phyloP scores from a whole-genome alignment of 2,113 vertebrate genomes.

The Chunga burmeisteri region DNA sequence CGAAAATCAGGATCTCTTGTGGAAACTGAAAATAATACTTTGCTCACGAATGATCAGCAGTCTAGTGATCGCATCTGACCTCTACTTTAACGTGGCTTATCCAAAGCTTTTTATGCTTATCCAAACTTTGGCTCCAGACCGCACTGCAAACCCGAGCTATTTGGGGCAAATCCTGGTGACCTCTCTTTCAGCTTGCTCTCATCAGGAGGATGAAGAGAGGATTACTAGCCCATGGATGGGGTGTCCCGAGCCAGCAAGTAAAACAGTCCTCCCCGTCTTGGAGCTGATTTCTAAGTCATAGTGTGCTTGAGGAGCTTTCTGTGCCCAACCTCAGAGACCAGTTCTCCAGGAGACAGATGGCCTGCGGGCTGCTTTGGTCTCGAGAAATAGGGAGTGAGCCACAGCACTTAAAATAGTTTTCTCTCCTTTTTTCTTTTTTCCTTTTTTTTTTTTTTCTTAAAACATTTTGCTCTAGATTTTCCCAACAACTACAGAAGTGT shows the following conservation, averaged over 20 bases:
- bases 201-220: background rate
- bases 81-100: slow-evolving; percentile 1
- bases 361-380: background rate
- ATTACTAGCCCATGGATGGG: background rate
- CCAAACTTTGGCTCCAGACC: slow-evolving; percentile 5
- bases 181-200: background rate
- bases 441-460: rapidly evolving
- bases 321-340: background rate
- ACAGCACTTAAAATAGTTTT: background rate
- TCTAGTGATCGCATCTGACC: background rate
- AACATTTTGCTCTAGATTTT: background rate
- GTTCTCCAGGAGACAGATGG: slow-evolving; percentile 33
- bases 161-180: slow-evolving; percentile 33
- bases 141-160: background rate
- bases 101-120: slow-evolving; percentile 45
- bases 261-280: background rate
- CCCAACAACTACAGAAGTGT: background rate
- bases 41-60: background rate
- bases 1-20: background rate
- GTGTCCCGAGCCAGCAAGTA: background rate
- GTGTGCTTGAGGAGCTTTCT: background rate
- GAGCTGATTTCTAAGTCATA: background rate
- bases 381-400: background rate
- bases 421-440: too few species aligned
- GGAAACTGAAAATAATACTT: background rate